phyloP scores from a whole-genome alignment of 2,797 vertebrate species.

The Enteromius fasciolatus region DNA sequence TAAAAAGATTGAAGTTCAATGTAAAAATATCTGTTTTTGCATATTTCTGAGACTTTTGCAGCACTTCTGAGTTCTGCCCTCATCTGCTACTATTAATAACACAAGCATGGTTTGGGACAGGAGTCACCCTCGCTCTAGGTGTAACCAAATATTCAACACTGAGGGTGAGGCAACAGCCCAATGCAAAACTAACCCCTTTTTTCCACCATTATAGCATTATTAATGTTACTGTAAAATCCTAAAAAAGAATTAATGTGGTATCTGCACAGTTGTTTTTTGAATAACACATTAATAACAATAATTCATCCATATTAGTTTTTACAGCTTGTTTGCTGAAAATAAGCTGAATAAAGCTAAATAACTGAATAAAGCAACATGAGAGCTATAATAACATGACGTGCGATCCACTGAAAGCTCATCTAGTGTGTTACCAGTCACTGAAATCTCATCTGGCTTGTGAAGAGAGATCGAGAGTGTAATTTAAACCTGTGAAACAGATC shows the following conservation, averaged over 20 bases:
- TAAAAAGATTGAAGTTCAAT: background rate
- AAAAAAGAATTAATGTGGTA: background rate
- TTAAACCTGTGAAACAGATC: slow-evolving; percentile 13
- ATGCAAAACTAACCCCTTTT: background rate
- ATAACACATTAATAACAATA: background rate
- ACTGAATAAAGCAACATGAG: background rate
- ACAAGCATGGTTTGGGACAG: background rate
- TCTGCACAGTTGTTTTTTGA: background rate
- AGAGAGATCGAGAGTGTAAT: background rate
- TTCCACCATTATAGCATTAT: background rate
- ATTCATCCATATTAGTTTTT: background rate
- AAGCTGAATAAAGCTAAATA: background rate
- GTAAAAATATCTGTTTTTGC: background rate
- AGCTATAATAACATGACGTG: too few species aligned
- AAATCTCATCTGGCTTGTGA: background rate
- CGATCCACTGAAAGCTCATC: background rate
- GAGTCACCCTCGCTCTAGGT: background rate
- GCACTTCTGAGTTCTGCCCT: background rate
- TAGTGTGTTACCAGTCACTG: slow-evolving; percentile 2
- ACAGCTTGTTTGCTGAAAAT: background rate
- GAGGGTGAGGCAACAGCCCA: background rate
- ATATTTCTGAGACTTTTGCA: background rate
- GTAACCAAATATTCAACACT: background rate
- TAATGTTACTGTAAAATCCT: background rate
- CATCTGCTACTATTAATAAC: slow-evolving; percentile 4